These are phyloP conservation scores for Melanostoma scalare DNA, from an alignment of 2,888 invertebrate species.

Conservation along the genomic window DNA sequence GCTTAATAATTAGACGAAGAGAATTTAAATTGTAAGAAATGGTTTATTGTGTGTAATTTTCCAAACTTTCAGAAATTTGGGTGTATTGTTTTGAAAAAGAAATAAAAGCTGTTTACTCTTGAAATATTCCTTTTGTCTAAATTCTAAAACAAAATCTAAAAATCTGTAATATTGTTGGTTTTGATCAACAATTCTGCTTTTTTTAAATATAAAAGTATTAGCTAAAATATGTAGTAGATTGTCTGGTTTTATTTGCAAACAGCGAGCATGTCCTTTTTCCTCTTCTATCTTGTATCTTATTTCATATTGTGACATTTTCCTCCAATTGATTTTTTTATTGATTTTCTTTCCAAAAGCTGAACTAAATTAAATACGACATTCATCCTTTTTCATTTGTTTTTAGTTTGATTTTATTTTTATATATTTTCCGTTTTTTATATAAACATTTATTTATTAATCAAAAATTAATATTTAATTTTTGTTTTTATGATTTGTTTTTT, in stretches of 20 bases:
- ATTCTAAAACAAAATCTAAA: neutral
- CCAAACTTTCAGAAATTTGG: too few relatives aligned
- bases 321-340: slow-evolving; percentile 41
- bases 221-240: slow-evolving; percentile 70
- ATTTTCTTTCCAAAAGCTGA: neutral
- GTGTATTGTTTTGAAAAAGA: neutral
- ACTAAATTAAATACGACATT: neutral
- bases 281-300: slow-evolving; percentile 52
- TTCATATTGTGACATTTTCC: slow-evolving; percentile 41
- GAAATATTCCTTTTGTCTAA: too few relatives aligned
- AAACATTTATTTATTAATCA: slow-evolving; percentile 75
- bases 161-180: neutral
- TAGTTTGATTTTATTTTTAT: slow-evolving; percentile 41
- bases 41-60: too few relatives aligned
- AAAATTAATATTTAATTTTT: slow-evolving; percentile 75
- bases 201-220: neutral
- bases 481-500: slow-evolving; percentile 67
- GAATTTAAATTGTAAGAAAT: neutral
- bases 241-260: slow-evolving; percentile 82
- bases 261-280: slow-evolving; percentile 80
- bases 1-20: slow-evolving; percentile 40
- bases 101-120: neutral
- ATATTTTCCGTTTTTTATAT: slow-evolving; percentile 72
- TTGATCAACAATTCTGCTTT: neutral
- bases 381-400: slow-evolving; percentile 9